Base-by-base conservation (phyloP, 2,797 vertebrate species). In the Tangara arthus region DNA sequence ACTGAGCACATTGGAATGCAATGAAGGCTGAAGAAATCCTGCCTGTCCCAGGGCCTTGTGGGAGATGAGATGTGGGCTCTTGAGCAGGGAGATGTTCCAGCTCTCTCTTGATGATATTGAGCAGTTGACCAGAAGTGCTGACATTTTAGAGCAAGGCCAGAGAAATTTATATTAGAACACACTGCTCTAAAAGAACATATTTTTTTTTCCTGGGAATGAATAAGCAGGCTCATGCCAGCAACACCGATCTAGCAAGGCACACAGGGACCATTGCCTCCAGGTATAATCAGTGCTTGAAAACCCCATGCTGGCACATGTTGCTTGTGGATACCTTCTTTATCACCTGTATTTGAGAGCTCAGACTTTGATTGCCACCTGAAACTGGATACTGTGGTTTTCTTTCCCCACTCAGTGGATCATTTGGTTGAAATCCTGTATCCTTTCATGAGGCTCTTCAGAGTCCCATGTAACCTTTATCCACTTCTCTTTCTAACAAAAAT, bases 401-500 rank as follows among this genome's bases (percentile, higher is more conserved):
- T 72, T 66, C 37, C 44, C 27, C 44, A 15, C 14, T 66, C 80
- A 64, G 55, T 20, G 47, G 56, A 59, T 63, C 17, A 4, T 65
- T 87, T 69, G n/a, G 34, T 75, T 92, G 91, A 32, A 47, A 71
- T 53, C 59, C 75, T 91, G 47, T 37, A 66, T 82, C 73, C 47
- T 73, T 89, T 65, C 72, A 19, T 47, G 60, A 94, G 27, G 65
- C 56, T 94, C 68, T 94, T 90, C 1, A 1, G 39, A 65, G 82
- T 84, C 70, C 86, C 16, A 21, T 73, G 77, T 91, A 96, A 89
- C 80, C 64, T 96, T 92, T 78, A 72, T 76, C 60, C 91, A 68
- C 94, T 94, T 79, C 87, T 95, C 95, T 96, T 96, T 91, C 97
- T 94, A 97, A 94, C 82, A 97, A 98, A 98, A 97, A 91, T 95